These are phyloP conservation scores for Apamea anceps DNA, from an alignment of 2,888 invertebrate genomes.

Conservation along the genomic window DNA sequence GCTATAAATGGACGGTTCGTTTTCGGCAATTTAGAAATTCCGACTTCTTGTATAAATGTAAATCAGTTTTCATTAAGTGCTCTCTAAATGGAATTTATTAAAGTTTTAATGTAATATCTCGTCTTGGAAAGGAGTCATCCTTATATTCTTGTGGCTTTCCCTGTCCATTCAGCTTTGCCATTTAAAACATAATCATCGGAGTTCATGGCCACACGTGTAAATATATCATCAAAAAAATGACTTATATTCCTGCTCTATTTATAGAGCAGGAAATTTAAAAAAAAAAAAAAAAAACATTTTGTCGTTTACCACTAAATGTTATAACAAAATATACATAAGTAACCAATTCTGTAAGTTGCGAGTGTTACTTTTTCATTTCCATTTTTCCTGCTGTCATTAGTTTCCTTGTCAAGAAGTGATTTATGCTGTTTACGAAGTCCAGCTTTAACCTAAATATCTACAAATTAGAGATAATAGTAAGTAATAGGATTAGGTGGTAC, in stretches of 20 bases:
- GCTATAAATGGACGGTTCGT: conserved; percentile 5
- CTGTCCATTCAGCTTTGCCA: background rate
- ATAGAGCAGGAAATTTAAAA: no score
- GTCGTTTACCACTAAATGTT: conserved; percentile 11
- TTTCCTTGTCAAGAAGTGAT: conserved; percentile 35
- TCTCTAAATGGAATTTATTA: conserved; percentile 1
- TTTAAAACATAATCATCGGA: conserved; percentile 11
- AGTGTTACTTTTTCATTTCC: conserved; percentile 25
- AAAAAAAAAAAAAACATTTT: no score
- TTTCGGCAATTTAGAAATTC: conserved; percentile 13
- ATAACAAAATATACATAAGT: conserved; percentile 24
- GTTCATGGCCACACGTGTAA: background rate
- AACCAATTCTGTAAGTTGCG: conserved; percentile 27
- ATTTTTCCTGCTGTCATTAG: conserved; percentile 37
- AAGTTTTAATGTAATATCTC: conserved; percentile 6
- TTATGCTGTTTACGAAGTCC: conserved; percentile 50
- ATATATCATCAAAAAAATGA: background rate
- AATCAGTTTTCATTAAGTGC: conserved; percentile 8
- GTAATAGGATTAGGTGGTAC: background rate
- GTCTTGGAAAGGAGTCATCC: conserved; percentile 2
- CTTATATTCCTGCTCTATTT: background rate
- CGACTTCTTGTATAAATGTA: conserved; percentile 19
- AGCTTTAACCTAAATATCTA: conserved; percentile 39
- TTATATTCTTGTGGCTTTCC: background rate
- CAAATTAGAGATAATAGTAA: conserved; percentile 30